Evolutionary conservation across 2,888 invertebrate genomes (phyloP), one percentile per base, ranked within the genome.

Genomic region (Deilephila porcellus): DNA sequence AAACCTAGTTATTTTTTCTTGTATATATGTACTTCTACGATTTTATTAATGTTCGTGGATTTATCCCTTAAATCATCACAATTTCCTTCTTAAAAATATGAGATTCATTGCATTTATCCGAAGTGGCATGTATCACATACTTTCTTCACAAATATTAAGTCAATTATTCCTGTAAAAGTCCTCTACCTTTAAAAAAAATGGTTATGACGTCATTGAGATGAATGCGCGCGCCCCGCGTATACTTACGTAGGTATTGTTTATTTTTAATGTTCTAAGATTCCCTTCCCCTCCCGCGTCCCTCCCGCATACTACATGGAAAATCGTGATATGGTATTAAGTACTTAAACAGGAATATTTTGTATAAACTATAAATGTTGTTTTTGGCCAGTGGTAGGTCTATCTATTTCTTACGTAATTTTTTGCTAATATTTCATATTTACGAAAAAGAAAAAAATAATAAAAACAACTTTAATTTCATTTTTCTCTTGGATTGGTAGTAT

Each of bases 261-360:
- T 67, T 67, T 56, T 67, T 29, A 67, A 17, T 74, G 75, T 71
- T 70, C 67, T 76, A 75, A 74, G 64, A 59, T 77, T 77, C 14
- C 1, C 63, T n/a, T 59, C 74, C 64, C 71, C 63, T n/a, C 71
- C 71, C 60, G 19, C 25, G 20, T 70, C 75, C 67, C 70, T 76
- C 76, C 78, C 77, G 60, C 73, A 76, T 75, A 82, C 73, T 73
- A 75, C 71, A 79, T 76, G 80, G 80, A 80, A 81, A 70, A 70
- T 73, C 73, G 73, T 73, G 73, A 73, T 73, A 73, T 70, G 53
- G 71, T 70, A 70, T 70, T 64, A 64, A 67, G 52, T 67, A 67
- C 67, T 67, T 67, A 67, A 80, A 81, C 81, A 77, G 77, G 75
- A 78, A 76, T 76, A 77, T 59, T 71, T 71, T 60, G 37, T 71